Conservation (phyloP, 1,140 invertebrate species). For the Diorhabda elongata region DNA sequence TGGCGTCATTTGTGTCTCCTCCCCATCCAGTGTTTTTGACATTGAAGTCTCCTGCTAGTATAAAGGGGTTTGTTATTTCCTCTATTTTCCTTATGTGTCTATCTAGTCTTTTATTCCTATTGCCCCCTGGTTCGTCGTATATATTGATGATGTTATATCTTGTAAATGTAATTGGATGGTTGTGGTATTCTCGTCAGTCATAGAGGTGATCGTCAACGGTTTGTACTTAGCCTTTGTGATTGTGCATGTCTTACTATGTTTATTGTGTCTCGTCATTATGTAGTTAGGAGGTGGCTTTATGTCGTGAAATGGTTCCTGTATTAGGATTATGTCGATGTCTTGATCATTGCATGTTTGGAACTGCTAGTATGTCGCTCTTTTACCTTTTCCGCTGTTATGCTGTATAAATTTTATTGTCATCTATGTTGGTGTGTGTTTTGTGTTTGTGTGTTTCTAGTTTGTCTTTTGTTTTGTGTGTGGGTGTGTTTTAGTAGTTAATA, state of each 20-base stretch:
- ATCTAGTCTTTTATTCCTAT: no score
- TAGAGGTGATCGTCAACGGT: no score
- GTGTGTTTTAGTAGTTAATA: neutral
- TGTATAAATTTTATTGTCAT: no score
- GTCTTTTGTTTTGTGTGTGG: neutral
- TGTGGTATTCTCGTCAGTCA: neutral
- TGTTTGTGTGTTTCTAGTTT: no score
- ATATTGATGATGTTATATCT: neutral
- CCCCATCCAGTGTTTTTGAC: neutral
- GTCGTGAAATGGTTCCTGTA: neutral
- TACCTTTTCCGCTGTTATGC: neutral
- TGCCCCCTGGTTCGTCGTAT: conserved; percentile 4
- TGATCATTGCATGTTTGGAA: neutral
- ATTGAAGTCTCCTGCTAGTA: conserved; percentile 7
- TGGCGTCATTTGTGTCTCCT: no score
- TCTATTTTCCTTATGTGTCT: no score
- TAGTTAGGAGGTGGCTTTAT: no score
- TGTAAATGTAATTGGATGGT: neutral
- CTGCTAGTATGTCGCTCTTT: neutral
- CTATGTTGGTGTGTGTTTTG: no score
- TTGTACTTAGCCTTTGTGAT: no score
- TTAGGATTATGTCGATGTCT: neutral
- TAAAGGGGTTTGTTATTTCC: no score
- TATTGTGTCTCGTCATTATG: no score
- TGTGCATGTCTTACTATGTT: no score